Evolutionary conservation across 2,113 vertebrate species (phyloP).

Genomic region (Cervus canadensis): DNA sequence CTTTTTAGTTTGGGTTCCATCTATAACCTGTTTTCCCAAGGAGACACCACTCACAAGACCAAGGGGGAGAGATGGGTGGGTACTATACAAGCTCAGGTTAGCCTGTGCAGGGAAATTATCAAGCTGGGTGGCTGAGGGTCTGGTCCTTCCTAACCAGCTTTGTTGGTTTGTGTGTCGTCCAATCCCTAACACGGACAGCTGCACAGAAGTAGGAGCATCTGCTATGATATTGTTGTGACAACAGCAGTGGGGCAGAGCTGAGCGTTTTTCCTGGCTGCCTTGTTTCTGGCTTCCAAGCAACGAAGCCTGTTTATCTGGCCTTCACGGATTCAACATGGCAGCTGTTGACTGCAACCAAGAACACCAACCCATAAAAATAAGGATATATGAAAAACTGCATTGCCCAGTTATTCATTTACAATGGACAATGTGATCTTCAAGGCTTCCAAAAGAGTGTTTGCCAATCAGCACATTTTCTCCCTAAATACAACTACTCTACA

Average conservation of each 20-base stretch:
- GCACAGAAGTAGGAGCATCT: fast-evolving
- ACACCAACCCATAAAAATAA: neutral
- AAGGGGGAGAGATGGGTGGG: neutral
- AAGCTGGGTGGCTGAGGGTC: neutral
- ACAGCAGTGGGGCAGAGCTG: fast-evolving
- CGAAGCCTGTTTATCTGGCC: neutral
- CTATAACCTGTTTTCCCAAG: neutral
- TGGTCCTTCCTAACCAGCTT: neutral
- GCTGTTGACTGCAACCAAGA: neutral
- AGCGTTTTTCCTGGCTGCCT: neutral
- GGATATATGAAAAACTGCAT: neutral
- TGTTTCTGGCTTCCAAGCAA: neutral
- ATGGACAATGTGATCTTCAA: neutral
- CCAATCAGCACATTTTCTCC: neutral
- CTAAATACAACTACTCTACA: too few relatives aligned
- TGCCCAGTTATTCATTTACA: neutral
- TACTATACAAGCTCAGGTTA: fast-evolving
- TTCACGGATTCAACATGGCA: neutral
- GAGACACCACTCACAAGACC: neutral
- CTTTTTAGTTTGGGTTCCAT: neutral
- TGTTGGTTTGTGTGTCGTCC: fast-evolving
- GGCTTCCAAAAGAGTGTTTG: neutral
- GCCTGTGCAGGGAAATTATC: neutral
- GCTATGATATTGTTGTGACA: neutral
- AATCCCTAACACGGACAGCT: fast-evolving